Base-by-base conservation (phyloP, 2,113 vertebrate species). In the Pangasianodon hypophthalmus region DNA sequence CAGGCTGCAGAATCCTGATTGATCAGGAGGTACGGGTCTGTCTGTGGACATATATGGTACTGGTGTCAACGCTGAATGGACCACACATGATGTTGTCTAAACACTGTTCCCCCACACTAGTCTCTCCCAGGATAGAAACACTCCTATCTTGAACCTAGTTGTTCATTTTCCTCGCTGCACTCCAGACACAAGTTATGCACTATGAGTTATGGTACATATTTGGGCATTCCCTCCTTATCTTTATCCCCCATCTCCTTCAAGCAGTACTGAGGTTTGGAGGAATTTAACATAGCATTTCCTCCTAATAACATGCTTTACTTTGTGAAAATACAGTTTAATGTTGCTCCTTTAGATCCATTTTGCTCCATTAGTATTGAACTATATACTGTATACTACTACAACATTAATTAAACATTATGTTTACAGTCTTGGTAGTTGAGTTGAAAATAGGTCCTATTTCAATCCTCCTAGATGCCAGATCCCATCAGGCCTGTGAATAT, bases 31-130 rank as follows among this genome's bases (percentile, higher is more conserved):
- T 89, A 32, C 82, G 48, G 48, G 67, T 77, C 92, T 90, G 58
- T 41, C 46, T 90, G 83, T 91, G 92, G 56, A 92, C 92, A 90
- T 92, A 92, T 92, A 92, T 89, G 92, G 92, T 85, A 60, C 81
- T 91, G 54, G 82, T 86, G 85, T 90, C 62, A 64, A 85, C 64
- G 86, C 85, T 83, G 81, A 88, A 89, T 44, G 67, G 92, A 90
- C 92, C 92, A 92, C 92, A 92, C 90, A 91, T 75, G 54, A 48
- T n/a, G 89, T 85, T 80, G 81, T 90, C 75, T 92, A 92, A 91
- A 91, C 90, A 90, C 26, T 80, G 44, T 85, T 84, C 64, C 58
- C 64, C 71, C 50, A 29, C 84, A 84, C 29, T 29, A 46, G 69
- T 87, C 83, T 89, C 32, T 75, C 67, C 32, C 56, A 67, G 64